Base-by-base conservation (phyloP, 2,888 invertebrate species). In the Sinopyrophorus schimmeli region DNA sequence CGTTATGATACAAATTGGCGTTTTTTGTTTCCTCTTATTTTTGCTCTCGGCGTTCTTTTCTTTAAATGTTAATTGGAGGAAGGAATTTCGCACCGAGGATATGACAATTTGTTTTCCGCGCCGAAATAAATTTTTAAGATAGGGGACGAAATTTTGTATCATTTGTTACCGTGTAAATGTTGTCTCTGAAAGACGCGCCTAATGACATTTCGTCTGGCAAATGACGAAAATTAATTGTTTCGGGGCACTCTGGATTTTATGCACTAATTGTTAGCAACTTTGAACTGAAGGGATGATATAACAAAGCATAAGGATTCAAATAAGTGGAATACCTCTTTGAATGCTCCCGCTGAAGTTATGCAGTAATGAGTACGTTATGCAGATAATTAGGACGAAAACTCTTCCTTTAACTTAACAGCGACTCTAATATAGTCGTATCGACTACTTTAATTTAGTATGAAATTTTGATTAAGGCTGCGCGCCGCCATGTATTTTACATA, bases 1-100 rank as follows among this genome's bases (percentile, higher is more conserved):
- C 49, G 30, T 39, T 37, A 24, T 49, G 31, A 15, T 44, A 44
- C 39, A 49, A 49, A 49, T 49, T 43, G 43, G 17, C 32, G 43
- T 39, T 26, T 26, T 47, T 47, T 47, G 40, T 47, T 47, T 34
- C 27, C 17, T 16, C 17, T 35, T 23, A 31, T 30, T 9, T 37
- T 38, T 37, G 32, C 42, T 30, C 17, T 41, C 26, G 24, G 18
- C 17, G 20, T 48, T 48, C 21, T 28, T 12, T 24, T 38, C 31
- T 46, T 46, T 38, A 31, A 46, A 46, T 38, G 46, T 9, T 39
- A 46, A 46, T 46, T 46, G 31, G 3, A n/a, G 16, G 14, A 30
- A 26, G 9, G 31, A 10, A 21, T 18, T 32, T 15, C 12, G 14
- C 23, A 11, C 18, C 10, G 24, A 10, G 14, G 14, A 12, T 30